Evolutionary conservation across 2,888 invertebrate genomes (phyloP), one percentile per base, ranked within the genome.

Genomic region (Hymenopus coronatus): DNA sequence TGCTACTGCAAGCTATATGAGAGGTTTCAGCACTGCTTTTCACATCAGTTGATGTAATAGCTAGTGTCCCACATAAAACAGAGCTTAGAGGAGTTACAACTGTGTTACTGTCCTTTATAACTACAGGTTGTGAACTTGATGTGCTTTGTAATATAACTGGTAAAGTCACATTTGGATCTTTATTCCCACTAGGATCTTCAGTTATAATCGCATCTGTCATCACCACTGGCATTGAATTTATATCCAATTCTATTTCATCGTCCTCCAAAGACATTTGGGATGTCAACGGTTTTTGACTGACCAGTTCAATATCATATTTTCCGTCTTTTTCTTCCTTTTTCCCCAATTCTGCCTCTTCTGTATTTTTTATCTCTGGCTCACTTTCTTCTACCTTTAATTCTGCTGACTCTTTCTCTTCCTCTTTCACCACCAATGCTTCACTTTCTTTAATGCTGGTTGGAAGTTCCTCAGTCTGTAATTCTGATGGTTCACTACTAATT

Each of bases 181-280:
- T 84, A 28, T 83, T 89, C 8, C 81, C 14, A 70, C n/a, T 85
- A 20, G 85, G 83, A 20, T 89, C 89, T 28, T 90, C 90, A 28
- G 83, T 90, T n/a, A 90, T 89, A 27, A 91, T 89, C 91, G 96
- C 96, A 91, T 96, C 96, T 70, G 96, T 96, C 83, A 97, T 92
- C 6, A 97, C 96, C 90, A 97, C 96, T 1, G 97, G 97, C 96
- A 97, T 96, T 2, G 96, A 96, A 92, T 96, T 96, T 81, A 97
- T 97, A 92, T 97, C 97, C 91, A 96, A 95, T 90, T 90, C 90
- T 90, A 88, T 33, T 28, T 90, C 89, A 83, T 84, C 90, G 82
- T 85, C 89, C 89, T 90, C 89, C 84, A 88, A 85, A 70, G 54
- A 70, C 25, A 70, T 70, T 27, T 86, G 85, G 54, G 54, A 70